Conservation (phyloP, 2,113 vertebrate genomes). For the Antennarius striatus region DNA sequence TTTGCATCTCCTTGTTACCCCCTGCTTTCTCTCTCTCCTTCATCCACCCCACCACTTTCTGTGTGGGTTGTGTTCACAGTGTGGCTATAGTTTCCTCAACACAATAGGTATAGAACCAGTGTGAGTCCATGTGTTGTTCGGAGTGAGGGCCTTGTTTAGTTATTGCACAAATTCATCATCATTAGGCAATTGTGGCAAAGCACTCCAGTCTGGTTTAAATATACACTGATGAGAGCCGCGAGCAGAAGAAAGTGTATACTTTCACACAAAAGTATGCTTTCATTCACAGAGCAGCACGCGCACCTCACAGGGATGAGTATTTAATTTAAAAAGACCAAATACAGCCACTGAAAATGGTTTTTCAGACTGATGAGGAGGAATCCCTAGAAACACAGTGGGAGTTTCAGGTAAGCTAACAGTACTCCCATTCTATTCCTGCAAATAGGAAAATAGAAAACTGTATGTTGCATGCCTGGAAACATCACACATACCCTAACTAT, state of each 20-base stretch:
- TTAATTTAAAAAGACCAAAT: too few relatives aligned
- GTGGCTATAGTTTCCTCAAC: conserved; percentile 38
- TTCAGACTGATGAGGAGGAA: too few relatives aligned
- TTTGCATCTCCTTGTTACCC: conserved; percentile 8
- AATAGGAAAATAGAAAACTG: too few relatives aligned
- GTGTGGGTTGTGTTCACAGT: conserved; percentile 56
- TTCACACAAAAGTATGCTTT: background rate
- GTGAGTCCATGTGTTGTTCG: conserved; percentile 37
- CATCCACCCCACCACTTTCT: conserved; percentile 10
- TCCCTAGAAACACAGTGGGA: too few relatives aligned
- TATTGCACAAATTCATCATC: conserved; percentile 58
- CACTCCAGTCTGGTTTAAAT: conserved; percentile 19
- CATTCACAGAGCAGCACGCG: background rate
- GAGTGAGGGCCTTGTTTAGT: conserved; percentile 28
- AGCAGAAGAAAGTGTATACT: background rate
- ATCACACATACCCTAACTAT: background rate
- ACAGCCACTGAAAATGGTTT: too few relatives aligned
- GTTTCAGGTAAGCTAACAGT: too few relatives aligned
- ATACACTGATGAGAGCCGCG: conserved; percentile 26
- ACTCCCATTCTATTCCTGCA: too few relatives aligned
- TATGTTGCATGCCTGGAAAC: background rate
- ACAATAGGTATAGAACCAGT: conserved; percentile 50
- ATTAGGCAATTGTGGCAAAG: conserved; percentile 37
- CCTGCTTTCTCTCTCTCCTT: conserved; percentile 15
- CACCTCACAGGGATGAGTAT: background rate